Conservation (phyloP, 2,888 invertebrate genomes). For the Agrotis puta region DNA sequence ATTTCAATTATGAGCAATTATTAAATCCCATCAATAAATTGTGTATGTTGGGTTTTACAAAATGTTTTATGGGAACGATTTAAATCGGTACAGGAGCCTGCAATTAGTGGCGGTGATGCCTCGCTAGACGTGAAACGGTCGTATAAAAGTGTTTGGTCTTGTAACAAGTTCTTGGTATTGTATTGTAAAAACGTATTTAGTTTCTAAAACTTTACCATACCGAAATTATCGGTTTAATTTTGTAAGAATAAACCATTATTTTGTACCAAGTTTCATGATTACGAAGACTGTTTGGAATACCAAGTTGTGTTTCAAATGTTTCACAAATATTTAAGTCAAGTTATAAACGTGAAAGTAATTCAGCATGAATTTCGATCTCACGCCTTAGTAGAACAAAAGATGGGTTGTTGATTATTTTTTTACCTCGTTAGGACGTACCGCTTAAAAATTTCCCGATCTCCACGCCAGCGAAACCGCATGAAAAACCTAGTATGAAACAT, state of each 20-base stretch:
- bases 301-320: neutral
- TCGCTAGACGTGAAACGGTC: conserved; percentile 60
- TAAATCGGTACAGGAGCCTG: conserved; percentile 74
- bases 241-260: neutral
- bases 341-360: too few relatives aligned
- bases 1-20: conserved; percentile 83
- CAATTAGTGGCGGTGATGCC: conserved; percentile 68
- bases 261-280: neutral
- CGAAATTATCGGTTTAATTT: neutral
- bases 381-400: too few relatives aligned
- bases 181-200: conserved; percentile 31
- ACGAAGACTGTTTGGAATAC: too few relatives aligned
- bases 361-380: too few relatives aligned
- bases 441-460: neutral
- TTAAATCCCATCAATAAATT: conserved; percentile 78
- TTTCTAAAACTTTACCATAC: conserved; percentile 5
- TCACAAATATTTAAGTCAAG: neutral
- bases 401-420: too few relatives aligned
- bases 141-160: conserved; percentile 37
- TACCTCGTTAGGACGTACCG: too few relatives aligned
- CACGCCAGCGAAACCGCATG: neutral
- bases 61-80: conserved; percentile 74
- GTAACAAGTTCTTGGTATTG: conserved; percentile 32
- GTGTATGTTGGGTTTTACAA: conserved; percentile 66
- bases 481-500: conserved; percentile 4